Evolutionary conservation across 2,888 invertebrate species (phyloP), one percentile per base, ranked within the genome.

Genomic region (Esperia sulphurella): DNA sequence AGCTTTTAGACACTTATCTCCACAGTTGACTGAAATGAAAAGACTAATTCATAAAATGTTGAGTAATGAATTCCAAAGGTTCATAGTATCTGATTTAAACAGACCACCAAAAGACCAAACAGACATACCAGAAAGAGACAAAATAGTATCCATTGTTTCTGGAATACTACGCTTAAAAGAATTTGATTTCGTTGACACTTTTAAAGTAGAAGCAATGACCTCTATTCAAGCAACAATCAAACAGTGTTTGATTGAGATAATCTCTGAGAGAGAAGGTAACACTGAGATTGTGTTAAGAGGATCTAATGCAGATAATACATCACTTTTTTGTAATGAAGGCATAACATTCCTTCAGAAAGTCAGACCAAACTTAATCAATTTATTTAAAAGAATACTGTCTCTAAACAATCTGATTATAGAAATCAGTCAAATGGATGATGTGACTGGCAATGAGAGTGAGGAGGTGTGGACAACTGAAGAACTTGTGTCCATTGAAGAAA

Each of bases 21-120:
- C 97, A 50, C 99, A 99, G 81, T 91, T 99, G 45, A 95, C 94
- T 53, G 99, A 99, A 91, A 96, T 99, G 94, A 95, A 97, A 68
- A 94, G 96, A 71, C 91, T 98, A 14, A 98, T 99, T 61, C 98
- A 98, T 72, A 97, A 97, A 87, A 98, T 99, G 97, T 91, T 99
- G 61, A 95, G 95, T 53, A 96, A 96, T 47, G 99, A 99, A 81
- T 98, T 99, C 79, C 95, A 96, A 68, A 93, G 96, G 61, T 96
- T 97, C 78, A 94, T 97, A 45, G 96, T 97, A 3, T 93, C 95
- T 12, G 98, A 99, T 82, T 91, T 99, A 14, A 97, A 97, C 84
- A 91, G 98, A 64, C 96, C 97, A 8, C 90, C 93, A 6, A 81
- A 68, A 41, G 89, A 90, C 57, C 71, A 80, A 1, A 87, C 85